phyloP scores from a whole-genome alignment of 2,888 invertebrate genomes.

The Lagria hirta region DNA sequence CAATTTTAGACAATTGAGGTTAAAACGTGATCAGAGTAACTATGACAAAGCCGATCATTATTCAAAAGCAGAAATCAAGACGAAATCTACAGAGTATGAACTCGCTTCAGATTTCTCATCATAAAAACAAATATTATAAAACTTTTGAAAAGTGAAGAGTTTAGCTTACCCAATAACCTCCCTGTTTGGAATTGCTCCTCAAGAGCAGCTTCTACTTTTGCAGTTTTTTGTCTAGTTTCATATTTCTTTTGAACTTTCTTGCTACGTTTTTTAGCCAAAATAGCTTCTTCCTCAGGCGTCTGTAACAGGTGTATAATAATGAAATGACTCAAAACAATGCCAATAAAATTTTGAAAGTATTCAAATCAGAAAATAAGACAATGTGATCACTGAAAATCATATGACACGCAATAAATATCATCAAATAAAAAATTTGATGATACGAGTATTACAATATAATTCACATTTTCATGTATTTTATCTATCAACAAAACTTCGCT shows the following conservation, averaged over 20 bases:
- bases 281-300: conserved; percentile 93
- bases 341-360: conserved; percentile 2
- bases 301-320: conserved; percentile 50
- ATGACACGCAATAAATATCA: conserved; percentile 64
- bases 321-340: not conserved
- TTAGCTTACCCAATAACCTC: conserved; percentile 80
- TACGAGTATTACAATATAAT: too few relatives aligned
- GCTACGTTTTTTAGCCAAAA: conserved; percentile 90
- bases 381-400: conserved; percentile 52
- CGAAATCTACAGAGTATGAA: conserved; percentile 58
- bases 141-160: conserved; percentile 2
- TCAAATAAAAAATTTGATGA: conserved; percentile 1
- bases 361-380: conserved; percentile 16
- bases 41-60: conserved; percentile 70
- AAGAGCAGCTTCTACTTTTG: conserved; percentile 90
- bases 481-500: too few relatives aligned
- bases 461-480: too few relatives aligned
- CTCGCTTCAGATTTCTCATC: conserved; percentile 69
- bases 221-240: conserved; percentile 84
- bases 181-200: conserved; percentile 98
- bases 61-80: conserved; percentile 63
- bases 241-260: conserved; percentile 93
- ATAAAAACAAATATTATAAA: conserved; percentile 41
- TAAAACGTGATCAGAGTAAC: conserved; percentile 92
- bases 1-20: too few relatives aligned